These are phyloP conservation scores for Aethina tumida DNA, from an alignment of 1,140 invertebrate genomes.

Conservation along the genomic window DNA sequence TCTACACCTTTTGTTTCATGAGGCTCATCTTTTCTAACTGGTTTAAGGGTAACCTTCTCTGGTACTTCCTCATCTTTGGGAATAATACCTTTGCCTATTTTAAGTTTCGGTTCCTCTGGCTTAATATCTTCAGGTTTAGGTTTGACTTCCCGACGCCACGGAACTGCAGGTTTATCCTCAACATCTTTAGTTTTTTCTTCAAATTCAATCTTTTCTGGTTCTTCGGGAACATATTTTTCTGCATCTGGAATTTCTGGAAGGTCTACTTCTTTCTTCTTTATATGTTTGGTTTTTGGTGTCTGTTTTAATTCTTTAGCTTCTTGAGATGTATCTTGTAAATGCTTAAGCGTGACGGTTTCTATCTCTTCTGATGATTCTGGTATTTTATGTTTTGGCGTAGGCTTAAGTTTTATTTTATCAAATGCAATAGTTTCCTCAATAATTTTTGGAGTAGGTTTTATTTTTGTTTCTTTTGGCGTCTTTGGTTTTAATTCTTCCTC, in stretches of 20 bases:
- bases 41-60: slow-evolving; percentile 36
- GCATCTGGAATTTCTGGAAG: slow-evolving; percentile 24
- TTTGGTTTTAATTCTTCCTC: slow-evolving; percentile 23
- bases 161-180: slow-evolving; percentile 21
- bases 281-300: slow-evolving; percentile 17
- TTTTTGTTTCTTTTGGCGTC: slow-evolving; percentile 28
- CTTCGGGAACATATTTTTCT: slow-evolving; percentile 28
- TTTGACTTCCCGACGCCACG: slow-evolving; percentile 28
- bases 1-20: slow-evolving; percentile 27
- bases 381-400: slow-evolving; percentile 21
- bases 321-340: slow-evolving; percentile 24
- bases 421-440: slow-evolving; percentile 21
- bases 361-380: slow-evolving; percentile 26
- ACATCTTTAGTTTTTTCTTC: slow-evolving; percentile 28
- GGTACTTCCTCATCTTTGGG: slow-evolving; percentile 30
- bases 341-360: slow-evolving; percentile 37
- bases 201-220: slow-evolving; percentile 22
- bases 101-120: slow-evolving; percentile 26
- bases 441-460: slow-evolving; percentile 31
- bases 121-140: slow-evolving; percentile 22
- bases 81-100: slow-evolving; percentile 32
- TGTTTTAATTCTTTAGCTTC: slow-evolving; percentile 10
- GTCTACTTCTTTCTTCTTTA: slow-evolving; percentile 15
- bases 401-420: slow-evolving; percentile 33
- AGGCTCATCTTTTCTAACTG: slow-evolving; percentile 32